Evolutionary conservation across 1,140 invertebrate species (phyloP), one percentile per base, ranked within the genome.

Genomic region (Thaumetopoea pityocampa): DNA sequence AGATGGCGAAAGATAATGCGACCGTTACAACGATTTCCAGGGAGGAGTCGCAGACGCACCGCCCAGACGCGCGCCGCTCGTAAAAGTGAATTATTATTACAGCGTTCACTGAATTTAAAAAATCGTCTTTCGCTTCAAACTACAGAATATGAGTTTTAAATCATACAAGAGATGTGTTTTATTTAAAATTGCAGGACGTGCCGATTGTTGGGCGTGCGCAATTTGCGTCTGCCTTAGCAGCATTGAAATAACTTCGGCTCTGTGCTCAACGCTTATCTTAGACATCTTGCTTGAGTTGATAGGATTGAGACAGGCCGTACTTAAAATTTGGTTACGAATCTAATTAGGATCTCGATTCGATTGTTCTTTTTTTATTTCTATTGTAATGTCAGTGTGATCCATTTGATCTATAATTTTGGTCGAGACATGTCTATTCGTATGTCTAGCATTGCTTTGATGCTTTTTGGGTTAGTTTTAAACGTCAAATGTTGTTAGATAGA

Each of bases 11-110:
- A 62, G 63, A 77, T 81, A 81, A 81, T 74, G 56, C 48, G 30
- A 47, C 67, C 64, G 74, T 82, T 82, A 77, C 56, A 65, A 64
- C 62, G 54, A 76, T 73, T 64, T 67, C 44, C 55, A 59, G 67
- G 70, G 69, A 63, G 69, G 66, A 71, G 68, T 62, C 70, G 57
- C 70, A 79, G 72, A 77, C 78, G 74, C 74, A 69, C 54, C 60
- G 29, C 47, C 48, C 59, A 65, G 65, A 66, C 69, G 66, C 60
- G 60, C 43, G 48, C 45, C 54, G 68, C 56, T 81, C 79, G 65
- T 83, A 81, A 83, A 83, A 79, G 56, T 79, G 77, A 83, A 61
- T 69, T 83, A 79, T 81, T 72, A 70, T 78, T 56, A 68, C 67
- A 61, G 56, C 72, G 67, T 65, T 51, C 65, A 61, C 61, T 78